These are phyloP conservation scores for Timema podura DNA, from an alignment of 2,888 invertebrate genomes.

Conservation along the genomic window DNA sequence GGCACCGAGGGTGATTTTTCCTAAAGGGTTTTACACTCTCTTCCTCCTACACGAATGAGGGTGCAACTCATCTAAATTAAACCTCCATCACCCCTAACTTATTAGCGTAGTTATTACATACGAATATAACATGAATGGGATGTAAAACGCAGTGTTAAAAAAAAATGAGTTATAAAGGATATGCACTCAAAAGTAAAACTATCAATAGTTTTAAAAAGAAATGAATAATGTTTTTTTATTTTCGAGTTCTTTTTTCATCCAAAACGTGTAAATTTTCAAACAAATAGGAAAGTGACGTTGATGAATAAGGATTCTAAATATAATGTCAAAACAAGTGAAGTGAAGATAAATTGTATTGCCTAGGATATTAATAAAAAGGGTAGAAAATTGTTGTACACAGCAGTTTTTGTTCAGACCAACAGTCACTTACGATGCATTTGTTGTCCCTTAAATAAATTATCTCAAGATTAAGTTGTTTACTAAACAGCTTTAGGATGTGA, in stretches of 20 bases:
- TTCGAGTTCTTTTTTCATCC: neutral
- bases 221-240: neutral
- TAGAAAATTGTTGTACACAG: neutral
- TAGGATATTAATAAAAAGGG: neutral
- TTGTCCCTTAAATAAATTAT: no score
- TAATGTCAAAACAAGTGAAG: neutral
- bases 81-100: no score
- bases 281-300: no score
- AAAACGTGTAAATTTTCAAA: neutral
- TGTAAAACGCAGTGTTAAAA: neutral
- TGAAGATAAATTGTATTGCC: neutral
- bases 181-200: conserved; percentile 1
- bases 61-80: no score
- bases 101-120: no score
- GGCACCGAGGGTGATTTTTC: no score
- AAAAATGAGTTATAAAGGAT: neutral
- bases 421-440: no score
- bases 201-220: neutral
- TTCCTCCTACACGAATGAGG: no score
- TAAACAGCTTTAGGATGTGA: no score
- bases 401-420: neutral
- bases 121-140: neutral
- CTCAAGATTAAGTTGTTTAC: no score
- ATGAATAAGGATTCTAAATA: no score
- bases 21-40: no score